Conservation (phyloP, 2,113 vertebrate species). For the Orycteropus afer region DNA sequence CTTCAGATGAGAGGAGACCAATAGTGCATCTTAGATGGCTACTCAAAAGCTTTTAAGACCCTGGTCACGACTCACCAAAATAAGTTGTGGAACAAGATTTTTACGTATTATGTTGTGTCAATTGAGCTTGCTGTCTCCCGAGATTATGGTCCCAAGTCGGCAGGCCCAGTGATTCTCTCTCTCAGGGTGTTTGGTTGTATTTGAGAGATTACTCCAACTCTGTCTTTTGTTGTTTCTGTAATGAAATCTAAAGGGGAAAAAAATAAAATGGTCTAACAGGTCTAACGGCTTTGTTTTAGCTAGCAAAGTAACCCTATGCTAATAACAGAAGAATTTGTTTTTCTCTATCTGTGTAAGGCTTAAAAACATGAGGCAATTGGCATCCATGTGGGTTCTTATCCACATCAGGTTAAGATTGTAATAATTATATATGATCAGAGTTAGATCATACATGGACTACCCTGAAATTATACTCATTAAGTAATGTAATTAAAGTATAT, state of each 20-base stretch:
- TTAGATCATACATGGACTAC: background rate
- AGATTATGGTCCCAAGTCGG: too few species aligned
- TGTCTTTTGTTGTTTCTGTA: too few species aligned
- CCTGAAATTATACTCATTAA: background rate
- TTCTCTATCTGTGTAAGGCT: background rate
- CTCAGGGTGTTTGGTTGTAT: too few species aligned
- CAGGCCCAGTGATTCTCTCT: too few species aligned
- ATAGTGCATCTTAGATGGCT: too few species aligned
- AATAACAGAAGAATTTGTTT: background rate
- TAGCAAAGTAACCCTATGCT: background rate
- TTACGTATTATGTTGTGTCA: too few species aligned
- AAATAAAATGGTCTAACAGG: background rate
- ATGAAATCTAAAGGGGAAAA: background rate
- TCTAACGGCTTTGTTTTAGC: background rate
- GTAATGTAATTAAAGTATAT: background rate
- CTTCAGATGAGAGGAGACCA: too few species aligned
- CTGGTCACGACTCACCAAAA: too few species aligned
- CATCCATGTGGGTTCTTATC: background rate
- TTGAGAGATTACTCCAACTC: too few species aligned
- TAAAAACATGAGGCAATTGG: background rate
- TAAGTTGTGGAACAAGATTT: too few species aligned
- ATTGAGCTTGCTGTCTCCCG: too few species aligned
- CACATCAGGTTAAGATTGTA: background rate
- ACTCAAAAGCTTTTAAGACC: too few species aligned
- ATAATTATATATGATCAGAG: background rate